These are phyloP conservation scores for Orthosia cruda DNA, from an alignment of 2,888 invertebrate species.

Conservation along the genomic window DNA sequence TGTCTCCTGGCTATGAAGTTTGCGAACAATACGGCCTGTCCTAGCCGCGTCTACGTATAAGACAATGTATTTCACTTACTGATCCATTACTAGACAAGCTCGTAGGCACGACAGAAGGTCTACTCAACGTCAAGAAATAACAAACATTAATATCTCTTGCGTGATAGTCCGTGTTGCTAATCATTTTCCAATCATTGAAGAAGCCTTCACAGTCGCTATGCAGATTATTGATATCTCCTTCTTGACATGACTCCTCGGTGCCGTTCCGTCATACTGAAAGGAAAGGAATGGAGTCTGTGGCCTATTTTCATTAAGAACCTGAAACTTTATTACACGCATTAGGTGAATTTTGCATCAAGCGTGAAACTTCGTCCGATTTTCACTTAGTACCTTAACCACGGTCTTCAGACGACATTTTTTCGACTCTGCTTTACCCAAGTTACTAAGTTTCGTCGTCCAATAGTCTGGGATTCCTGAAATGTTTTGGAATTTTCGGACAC, in stretches of 20 bases:
- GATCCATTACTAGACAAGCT: constrained; percentile 23
- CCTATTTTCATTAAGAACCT: not conserved
- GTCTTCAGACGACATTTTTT: constrained; percentile 27
- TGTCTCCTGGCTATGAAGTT: constrained; percentile 30
- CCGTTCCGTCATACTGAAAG: not conserved
- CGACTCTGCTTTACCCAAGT: constrained; percentile 10
- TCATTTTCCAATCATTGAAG: not conserved
- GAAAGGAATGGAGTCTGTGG: not conserved
- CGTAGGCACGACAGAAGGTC: constrained; percentile 22
- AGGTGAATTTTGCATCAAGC: not conserved
- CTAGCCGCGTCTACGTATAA: constrained; percentile 1
- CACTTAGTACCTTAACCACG: not conserved
- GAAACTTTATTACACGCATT: not conserved
- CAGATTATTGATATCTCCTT: not conserved
- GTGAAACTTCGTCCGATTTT: constrained; percentile 2
- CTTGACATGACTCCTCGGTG: not conserved
- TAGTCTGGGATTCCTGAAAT: constrained; percentile 47
- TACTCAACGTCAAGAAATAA: not conserved
- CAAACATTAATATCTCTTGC: too few species aligned
- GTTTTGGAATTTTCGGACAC: constrained; percentile 34
- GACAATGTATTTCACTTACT: constrained; percentile 45
- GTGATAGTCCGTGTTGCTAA: too few species aligned
- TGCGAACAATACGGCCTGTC: constrained; percentile 24
- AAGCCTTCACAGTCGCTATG: not conserved
- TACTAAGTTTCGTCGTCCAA: constrained; percentile 32